phyloP scores from a whole-genome alignment of 1,140 invertebrate species.

The Drosophila pallidifrons region DNA sequence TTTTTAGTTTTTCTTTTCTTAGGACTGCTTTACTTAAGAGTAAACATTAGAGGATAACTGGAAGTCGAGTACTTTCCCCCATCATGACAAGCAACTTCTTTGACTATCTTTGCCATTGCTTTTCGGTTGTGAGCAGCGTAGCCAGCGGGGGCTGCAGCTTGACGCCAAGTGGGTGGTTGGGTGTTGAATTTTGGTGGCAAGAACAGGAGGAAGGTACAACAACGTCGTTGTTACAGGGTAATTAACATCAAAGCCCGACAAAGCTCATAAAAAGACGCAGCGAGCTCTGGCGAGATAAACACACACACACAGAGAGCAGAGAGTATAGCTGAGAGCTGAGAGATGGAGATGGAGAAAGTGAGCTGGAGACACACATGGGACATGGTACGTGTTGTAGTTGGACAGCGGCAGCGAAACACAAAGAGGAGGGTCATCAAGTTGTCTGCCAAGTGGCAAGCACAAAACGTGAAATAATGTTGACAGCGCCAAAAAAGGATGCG shows the following conservation, averaged over 20 bases:
- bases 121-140: constrained; percentile 5
- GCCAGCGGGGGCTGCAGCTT: constrained; percentile 12
- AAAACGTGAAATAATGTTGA: constrained; percentile 76
- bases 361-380: constrained; percentile 44
- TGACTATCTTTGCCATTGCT: neutral
- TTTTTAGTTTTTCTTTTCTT: no score
- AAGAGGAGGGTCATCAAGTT: constrained; percentile 62
- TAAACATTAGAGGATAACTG: neutral
- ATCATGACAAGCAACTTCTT: neutral
- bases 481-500: constrained; percentile 65
- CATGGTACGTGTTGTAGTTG: constrained; percentile 38
- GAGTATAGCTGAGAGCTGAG: constrained; percentile 12
- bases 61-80: neutral
- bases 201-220: constrained; percentile 10
- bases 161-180: neutral
- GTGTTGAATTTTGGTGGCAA: neutral
- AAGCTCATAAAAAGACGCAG: constrained; percentile 81
- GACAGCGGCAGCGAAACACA: constrained; percentile 3
- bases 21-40: no score
- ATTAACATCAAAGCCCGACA: constrained; percentile 84
- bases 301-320: constrained; percentile 57
- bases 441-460: constrained; percentile 49
- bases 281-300: constrained; percentile 71
- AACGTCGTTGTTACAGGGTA: constrained; percentile 80
- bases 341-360: neutral